Percentiles rank a stretch among this genome's conserved stretches.
These are phyloP conservation scores for Nannoperca australis DNA, from an alignment of 2,797 vertebrate genomes.

Conservation along the genomic window DNA sequence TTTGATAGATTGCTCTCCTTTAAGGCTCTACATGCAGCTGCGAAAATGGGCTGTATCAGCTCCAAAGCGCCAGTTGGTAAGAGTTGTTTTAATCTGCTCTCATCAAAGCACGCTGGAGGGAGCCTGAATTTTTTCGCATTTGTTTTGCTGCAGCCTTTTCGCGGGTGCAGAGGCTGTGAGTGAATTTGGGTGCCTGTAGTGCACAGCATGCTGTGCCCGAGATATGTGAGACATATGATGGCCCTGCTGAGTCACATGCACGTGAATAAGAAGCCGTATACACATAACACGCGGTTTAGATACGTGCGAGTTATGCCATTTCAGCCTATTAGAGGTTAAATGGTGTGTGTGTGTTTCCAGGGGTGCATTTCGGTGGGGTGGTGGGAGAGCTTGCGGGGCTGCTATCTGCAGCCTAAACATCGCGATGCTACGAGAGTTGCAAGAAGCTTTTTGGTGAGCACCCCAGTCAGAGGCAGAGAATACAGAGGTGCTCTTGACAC, in stretches of 20 bases:
- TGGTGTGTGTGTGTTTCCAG: not conserved
- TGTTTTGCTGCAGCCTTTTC: slow-evolving; percentile 69
- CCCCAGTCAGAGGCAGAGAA: slow-evolving; percentile 48
- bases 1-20: slow-evolving; percentile 44
- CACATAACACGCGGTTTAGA: not conserved
- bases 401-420: slow-evolving; percentile 72
- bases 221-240: slow-evolving; percentile 20
- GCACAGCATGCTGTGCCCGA: slow-evolving; percentile 63
- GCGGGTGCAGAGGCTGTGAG: slow-evolving; percentile 43
- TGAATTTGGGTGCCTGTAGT: slow-evolving; percentile 46
- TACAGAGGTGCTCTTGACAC: slow-evolving; percentile 55
- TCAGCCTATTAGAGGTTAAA: slow-evolving; percentile 18
- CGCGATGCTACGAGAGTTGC: slow-evolving; percentile 80
- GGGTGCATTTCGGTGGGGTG: slow-evolving; percentile 7
- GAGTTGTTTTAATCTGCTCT: slow-evolving; percentile 67
- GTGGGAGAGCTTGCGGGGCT: slow-evolving; percentile 31
- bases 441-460: slow-evolving; percentile 63
- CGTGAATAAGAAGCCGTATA: not conserved
- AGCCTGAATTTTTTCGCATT: slow-evolving; percentile 58
- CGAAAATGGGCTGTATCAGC: slow-evolving; percentile 89
- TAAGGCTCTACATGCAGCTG: slow-evolving; percentile 67
- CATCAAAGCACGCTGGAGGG: slow-evolving; percentile 59
- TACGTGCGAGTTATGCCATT: not conserved
- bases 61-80: slow-evolving; percentile 86
- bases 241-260: slow-evolving; percentile 64